These are phyloP conservation scores for Proterorhinus semilunaris DNA, from an alignment of 2,113 vertebrate species.

Conservation along the genomic window DNA sequence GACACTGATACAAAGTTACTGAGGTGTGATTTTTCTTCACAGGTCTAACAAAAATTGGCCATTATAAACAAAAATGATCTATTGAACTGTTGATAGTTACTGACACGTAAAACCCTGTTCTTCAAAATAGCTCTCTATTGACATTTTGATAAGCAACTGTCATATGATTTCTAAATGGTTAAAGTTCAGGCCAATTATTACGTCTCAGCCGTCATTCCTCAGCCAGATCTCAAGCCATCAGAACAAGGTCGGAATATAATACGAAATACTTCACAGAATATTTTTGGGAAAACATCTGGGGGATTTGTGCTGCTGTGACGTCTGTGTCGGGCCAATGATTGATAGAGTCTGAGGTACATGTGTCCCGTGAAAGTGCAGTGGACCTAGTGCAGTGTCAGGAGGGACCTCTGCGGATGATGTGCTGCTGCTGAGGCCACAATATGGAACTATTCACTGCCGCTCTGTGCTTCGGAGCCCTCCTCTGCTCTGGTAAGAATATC, in stretches of 20 bases:
- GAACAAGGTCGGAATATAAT: not conserved
- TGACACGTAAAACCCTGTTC: no score
- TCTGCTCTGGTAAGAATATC: conserved; percentile 64
- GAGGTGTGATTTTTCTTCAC: no score
- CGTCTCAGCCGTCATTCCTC: not conserved
- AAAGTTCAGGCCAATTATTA: not conserved
- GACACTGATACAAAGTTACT: no score
- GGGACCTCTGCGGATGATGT: conserved; percentile 24
- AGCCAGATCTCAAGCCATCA: not conserved
- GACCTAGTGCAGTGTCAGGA: conserved; percentile 29
- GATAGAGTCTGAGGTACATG: conserved; percentile 62
- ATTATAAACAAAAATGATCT: no score
- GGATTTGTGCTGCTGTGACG: not conserved
- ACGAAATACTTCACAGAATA: not conserved
- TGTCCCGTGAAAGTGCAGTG: conserved; percentile 33
- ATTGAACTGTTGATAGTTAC: no score
- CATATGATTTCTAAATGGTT: conserved; percentile 18
- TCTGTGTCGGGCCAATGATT: conserved; percentile 76
- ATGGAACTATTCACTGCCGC: conserved; percentile 66
- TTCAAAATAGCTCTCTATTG: no score
- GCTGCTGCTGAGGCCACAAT: conserved; percentile 45
- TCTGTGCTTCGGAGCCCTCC: conserved; percentile 58
- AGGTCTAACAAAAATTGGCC: no score
- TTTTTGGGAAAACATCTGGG: not conserved
- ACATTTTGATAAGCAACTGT: conserved; percentile 2